These are phyloP conservation scores for Rhyzopertha dominica DNA, from an alignment of 1,140 invertebrate species.

Conservation along the genomic window DNA sequence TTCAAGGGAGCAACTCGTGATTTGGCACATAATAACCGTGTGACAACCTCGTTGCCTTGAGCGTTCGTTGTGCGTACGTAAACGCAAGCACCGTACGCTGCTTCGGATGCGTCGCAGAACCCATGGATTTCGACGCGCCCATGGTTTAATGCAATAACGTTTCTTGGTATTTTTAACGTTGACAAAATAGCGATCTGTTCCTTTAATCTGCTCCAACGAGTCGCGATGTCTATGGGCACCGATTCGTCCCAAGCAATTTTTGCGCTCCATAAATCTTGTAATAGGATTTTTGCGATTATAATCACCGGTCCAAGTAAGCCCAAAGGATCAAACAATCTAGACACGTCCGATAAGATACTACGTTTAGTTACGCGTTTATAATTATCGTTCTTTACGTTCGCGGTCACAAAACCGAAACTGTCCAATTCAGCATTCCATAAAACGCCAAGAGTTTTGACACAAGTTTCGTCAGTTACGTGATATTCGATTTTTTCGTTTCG, in stretches of 20 bases:
- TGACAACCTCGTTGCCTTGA: conserved; percentile 16
- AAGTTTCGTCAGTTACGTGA: background rate
- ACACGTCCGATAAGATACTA: conserved; percentile 6
- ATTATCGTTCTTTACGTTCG: background rate
- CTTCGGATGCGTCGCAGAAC: conserved; percentile 35
- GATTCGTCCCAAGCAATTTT: conserved; percentile 37
- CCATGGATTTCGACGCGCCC: conserved; percentile 23
- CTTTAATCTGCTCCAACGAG: conserved; percentile 7
- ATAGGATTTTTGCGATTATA: conserved; percentile 27
- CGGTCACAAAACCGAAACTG: conserved; percentile 1
- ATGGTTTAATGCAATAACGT: conserved; percentile 3
- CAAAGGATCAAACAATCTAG: conserved; percentile 37
- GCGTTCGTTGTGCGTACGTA: conserved; percentile 23
- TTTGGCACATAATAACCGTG: conserved; percentile 19
- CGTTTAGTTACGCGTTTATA: conserved; percentile 15
- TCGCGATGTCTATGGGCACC: conserved; percentile 24
- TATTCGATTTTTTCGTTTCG: background rate
- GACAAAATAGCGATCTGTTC: background rate
- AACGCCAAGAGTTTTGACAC: conserved; percentile 13
- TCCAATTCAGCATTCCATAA: conserved; percentile 6
- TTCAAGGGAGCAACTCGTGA: conserved; percentile 23
- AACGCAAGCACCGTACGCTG: conserved; percentile 31
- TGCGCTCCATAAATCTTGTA: conserved; percentile 35
- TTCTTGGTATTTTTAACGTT: conserved; percentile 16
- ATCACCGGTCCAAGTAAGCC: conserved; percentile 33